These are phyloP conservation scores for Sepioteuthis lessoniana DNA, from an alignment of 2,888 invertebrate genomes.

Conservation along the genomic window DNA sequence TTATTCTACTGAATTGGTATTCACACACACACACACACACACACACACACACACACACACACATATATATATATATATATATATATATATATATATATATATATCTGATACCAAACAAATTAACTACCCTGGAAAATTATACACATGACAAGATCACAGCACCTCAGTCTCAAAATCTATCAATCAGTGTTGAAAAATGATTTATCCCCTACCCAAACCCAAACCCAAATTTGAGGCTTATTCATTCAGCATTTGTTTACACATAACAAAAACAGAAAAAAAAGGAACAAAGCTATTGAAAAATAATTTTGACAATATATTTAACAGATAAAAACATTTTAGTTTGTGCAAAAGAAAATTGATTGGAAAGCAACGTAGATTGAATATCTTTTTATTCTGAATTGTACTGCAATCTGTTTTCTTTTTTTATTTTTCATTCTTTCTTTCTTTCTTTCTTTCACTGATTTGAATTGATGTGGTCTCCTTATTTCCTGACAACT, in stretches of 20 bases:
- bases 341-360: background rate
- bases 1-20: too few relatives aligned
- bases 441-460: too few relatives aligned
- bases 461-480: background rate
- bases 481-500: background rate
- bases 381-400: background rate
- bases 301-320: background rate
- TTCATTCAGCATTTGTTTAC: too few relatives aligned
- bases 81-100: background rate
- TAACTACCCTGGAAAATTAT: background rate
- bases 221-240: too few relatives aligned
- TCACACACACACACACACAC: background rate
- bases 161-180: background rate
- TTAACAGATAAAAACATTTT: background rate
- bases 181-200: background rate
- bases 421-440: too few relatives aligned
- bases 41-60: background rate
- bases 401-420: background rate
- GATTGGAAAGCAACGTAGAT: background rate
- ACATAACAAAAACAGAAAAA: too few relatives aligned
- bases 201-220: background rate
- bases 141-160: background rate
- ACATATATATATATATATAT: background rate
- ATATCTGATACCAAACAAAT: background rate
- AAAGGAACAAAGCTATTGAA: background rate